These are phyloP conservation scores for Drosophila eugracilis DNA, from an alignment of 1,140 invertebrate species.

Conservation along the genomic window DNA sequence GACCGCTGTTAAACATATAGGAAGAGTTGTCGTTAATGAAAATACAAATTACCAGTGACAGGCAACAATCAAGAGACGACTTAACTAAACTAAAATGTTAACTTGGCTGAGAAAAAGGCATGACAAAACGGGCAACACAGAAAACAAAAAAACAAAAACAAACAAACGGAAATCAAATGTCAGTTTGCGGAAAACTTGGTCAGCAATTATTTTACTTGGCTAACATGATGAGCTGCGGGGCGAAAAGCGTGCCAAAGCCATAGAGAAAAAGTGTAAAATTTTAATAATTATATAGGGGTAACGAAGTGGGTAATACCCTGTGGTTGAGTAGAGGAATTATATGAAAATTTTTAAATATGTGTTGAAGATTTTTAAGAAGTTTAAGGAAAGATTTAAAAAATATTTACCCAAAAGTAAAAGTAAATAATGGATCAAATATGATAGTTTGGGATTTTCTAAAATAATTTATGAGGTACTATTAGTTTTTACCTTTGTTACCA, in stretches of 20 bases:
- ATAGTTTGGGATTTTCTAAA: no score
- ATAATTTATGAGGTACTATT: no score
- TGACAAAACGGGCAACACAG: constrained; percentile 42
- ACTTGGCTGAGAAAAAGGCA: constrained; percentile 9
- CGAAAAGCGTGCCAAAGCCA: constrained; percentile 40
- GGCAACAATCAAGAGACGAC: constrained; percentile 28
- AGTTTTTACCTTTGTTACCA: no score
- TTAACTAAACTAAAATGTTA: constrained; percentile 7
- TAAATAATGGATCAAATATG: no score
- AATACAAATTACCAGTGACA: constrained; percentile 51
- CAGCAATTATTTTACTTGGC: constrained; percentile 43
- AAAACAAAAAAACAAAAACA: constrained; percentile 68
- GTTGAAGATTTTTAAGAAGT: no score
- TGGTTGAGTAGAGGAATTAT: no score
- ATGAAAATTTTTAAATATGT: no score
- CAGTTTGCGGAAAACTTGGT: constrained; percentile 71
- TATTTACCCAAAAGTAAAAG: no score
- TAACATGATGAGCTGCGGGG: constrained; percentile 35
- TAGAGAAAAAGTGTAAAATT: constrained; percentile 9
- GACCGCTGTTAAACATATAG: constrained; percentile 37
- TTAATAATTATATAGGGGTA: neutral
- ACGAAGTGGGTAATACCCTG: neutral
- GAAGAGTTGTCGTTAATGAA: constrained; percentile 46
- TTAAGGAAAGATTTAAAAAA: no score
- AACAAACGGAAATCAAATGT: constrained; percentile 69